These are phyloP conservation scores for Acleris laterana DNA, from an alignment of 2,888 invertebrate species.

Conservation along the genomic window DNA sequence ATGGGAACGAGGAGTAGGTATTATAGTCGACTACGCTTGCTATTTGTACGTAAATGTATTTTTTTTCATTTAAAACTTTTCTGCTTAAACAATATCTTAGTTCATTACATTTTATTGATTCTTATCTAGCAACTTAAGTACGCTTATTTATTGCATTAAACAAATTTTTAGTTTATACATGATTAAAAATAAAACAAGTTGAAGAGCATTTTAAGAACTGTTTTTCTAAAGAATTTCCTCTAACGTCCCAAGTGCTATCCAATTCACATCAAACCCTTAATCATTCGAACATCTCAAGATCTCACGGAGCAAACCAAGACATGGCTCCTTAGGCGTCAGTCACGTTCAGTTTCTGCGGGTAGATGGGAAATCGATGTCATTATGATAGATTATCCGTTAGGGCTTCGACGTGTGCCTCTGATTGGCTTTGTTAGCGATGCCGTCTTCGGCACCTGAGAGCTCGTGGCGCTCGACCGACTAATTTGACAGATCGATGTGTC, in stretches of 20 bases:
- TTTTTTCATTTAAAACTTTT: too few species aligned
- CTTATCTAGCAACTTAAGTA: too few species aligned
- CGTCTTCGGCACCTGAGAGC: constrained; percentile 71
- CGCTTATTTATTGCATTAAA: too few species aligned
- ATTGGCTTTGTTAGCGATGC: constrained; percentile 80
- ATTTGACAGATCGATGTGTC: constrained; percentile 81
- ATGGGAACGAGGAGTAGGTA: constrained; percentile 43
- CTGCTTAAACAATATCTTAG: too few species aligned
- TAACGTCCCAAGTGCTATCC: too few species aligned
- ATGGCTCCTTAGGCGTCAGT: constrained; percentile 56
- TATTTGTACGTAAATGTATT: too few species aligned
- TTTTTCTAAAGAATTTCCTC: background rate
- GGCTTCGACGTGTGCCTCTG: constrained; percentile 67
- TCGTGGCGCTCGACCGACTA: constrained; percentile 62
- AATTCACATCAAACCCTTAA: constrained; percentile 5
- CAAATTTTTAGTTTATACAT: too few species aligned
- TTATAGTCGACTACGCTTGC: background rate
- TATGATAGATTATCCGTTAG: constrained; percentile 81
- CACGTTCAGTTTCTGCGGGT: constrained; percentile 56
- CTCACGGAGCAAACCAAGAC: constrained; percentile 51
- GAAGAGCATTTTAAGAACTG: too few species aligned
- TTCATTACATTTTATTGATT: too few species aligned
- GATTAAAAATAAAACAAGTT: too few species aligned
- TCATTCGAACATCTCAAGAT: constrained; percentile 27
- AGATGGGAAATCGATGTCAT: constrained; percentile 81